phyloP scores from a whole-genome alignment of 1,140 invertebrate genomes.

The Rhopalosiphum padi region DNA sequence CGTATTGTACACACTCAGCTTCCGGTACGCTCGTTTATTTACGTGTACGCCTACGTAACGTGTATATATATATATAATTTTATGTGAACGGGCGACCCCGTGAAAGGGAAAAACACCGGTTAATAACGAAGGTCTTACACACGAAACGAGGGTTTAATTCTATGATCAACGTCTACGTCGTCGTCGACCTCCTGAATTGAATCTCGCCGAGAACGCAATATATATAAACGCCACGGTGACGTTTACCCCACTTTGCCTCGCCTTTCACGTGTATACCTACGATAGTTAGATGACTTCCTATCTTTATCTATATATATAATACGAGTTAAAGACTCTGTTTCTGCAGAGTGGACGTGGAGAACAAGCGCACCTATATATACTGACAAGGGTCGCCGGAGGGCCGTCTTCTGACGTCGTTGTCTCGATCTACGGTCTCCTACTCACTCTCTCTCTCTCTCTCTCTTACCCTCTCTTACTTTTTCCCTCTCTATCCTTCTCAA shows the following conservation, averaged over 20 bases:
- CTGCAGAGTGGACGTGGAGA: neutral
- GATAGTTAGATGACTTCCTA: neutral
- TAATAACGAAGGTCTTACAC: slow-evolving; percentile 56
- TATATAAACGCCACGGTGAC: neutral
- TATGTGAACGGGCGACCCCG: neutral
- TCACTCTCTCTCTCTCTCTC: too few species aligned
- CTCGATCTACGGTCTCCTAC: neutral
- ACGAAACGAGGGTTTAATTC: slow-evolving; percentile 55
- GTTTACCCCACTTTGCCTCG: neutral
- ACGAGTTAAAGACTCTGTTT: slow-evolving; percentile 28
- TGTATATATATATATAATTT: neutral
- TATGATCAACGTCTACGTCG: slow-evolving; percentile 36
- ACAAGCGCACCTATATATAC: neutral
- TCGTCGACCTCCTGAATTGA: slow-evolving; percentile 31
- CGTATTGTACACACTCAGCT: slow-evolving; percentile 24
- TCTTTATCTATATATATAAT: neutral
- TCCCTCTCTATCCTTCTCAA: neutral
- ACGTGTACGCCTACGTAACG: neutral
- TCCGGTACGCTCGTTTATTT: neutral
- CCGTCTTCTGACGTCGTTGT: slow-evolving; percentile 28
- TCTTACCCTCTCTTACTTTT: too few species aligned
- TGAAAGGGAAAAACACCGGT: slow-evolving; percentile 32
- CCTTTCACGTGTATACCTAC: neutral
- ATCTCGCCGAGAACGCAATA: slow-evolving; percentile 29
- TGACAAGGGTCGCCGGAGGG: slow-evolving; percentile 19